phyloP scores from a whole-genome alignment of 2,888 invertebrate species.

The Leucophenga montana region DNA sequence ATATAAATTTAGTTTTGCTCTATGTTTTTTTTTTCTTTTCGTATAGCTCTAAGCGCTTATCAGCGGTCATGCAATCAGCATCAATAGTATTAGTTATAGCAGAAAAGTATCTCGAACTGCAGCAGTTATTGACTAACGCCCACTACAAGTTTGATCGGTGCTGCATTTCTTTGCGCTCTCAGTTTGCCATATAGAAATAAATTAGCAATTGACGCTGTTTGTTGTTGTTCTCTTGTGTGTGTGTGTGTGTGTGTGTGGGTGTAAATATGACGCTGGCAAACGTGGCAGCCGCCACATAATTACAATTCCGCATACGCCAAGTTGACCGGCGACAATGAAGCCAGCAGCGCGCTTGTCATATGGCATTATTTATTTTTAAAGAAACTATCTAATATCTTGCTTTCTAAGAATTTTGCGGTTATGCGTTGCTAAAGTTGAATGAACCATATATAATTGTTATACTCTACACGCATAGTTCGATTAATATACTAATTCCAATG shows the following conservation, averaged over 20 bases:
- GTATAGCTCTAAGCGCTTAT: too few species aligned
- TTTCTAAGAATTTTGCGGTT: neutral
- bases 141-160: constrained; percentile 20
- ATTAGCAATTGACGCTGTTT: constrained; percentile 30
- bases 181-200: constrained; percentile 22
- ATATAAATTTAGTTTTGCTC: constrained; percentile 12
- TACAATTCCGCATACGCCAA: constrained; percentile 42
- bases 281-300: constrained; percentile 36
- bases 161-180: neutral
- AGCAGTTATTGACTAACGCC: constrained; percentile 20
- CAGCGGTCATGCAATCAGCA: constrained; percentile 22
- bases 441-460: neutral
- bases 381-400: neutral
- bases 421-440: neutral
- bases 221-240: too few species aligned
- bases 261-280: neutral
- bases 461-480: too few species aligned
- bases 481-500: too few species aligned
- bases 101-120: neutral
- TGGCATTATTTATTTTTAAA: neutral
- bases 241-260: constrained; percentile 8
- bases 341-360: constrained; percentile 1
- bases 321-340: constrained; percentile 21
- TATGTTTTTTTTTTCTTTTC: too few species aligned
- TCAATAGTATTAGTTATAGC: too few species aligned